These are phyloP conservation scores for Myoxocephalus aenaeus DNA, from an alignment of 2,797 vertebrate genomes.

Conservation along the genomic window DNA sequence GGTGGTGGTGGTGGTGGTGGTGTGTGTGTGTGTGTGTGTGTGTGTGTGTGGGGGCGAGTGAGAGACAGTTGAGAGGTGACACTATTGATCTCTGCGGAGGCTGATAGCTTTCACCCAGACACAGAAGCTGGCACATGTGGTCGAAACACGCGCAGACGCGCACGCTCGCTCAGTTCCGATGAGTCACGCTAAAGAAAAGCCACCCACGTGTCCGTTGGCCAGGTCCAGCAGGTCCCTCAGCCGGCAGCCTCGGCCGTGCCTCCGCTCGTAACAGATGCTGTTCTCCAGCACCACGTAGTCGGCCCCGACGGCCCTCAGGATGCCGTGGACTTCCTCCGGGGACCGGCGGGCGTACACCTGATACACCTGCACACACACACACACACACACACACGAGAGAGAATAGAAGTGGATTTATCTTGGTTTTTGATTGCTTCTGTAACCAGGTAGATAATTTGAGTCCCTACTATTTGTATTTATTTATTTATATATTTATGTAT, in stretches of 20 bases:
- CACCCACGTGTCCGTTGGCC: slow-evolving; percentile 94
- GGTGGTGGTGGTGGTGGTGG: no score
- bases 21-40: no score
- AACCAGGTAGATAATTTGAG: no score
- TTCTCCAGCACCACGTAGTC: slow-evolving; percentile 95
- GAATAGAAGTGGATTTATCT: background rate
- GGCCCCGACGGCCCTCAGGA: slow-evolving; percentile 87
- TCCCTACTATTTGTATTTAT: no score
- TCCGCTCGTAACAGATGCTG: slow-evolving; percentile 94
- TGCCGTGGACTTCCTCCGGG: slow-evolving; percentile 87
- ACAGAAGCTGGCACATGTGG: slow-evolving; percentile 14
- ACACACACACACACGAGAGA: slow-evolving; percentile 20
- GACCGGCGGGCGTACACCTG: slow-evolving; percentile 92
- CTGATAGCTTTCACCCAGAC: slow-evolving; percentile 56
- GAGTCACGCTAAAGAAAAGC: slow-evolving; percentile 44
- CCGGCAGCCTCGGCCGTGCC: slow-evolving; percentile 92
- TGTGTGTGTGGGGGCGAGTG: background rate
- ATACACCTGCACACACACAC: slow-evolving; percentile 87
- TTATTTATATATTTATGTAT: no score
- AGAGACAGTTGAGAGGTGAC: slow-evolving; percentile 53
- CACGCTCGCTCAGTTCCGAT: background rate
- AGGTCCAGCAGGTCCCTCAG: slow-evolving; percentile 93
- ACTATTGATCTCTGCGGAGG: slow-evolving; percentile 68
- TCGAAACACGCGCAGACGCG: slow-evolving; percentile 24
- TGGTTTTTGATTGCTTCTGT: background rate